These are phyloP conservation scores for Rhamnusium bicolor DNA, from an alignment of 2,888 invertebrate species.

Conservation along the genomic window DNA sequence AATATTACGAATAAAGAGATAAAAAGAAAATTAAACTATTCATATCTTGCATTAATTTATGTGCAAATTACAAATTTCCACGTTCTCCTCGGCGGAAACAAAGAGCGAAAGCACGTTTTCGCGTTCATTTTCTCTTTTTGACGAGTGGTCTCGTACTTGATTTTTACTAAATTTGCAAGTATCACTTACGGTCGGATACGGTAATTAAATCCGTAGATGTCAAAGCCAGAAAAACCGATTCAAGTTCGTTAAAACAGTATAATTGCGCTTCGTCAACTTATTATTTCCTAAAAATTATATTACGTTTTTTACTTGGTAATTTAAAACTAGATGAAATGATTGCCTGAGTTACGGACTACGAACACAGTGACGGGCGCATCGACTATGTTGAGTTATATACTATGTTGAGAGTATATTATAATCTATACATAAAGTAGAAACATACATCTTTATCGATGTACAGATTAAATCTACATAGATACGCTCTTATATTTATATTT, in stretches of 20 bases:
- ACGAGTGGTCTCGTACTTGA: slow-evolving; percentile 23
- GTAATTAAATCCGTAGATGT: slow-evolving; percentile 26
- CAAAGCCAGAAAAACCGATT: slow-evolving; percentile 5
- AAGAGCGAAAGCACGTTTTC: slow-evolving; percentile 5
- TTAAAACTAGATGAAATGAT: too few relatives aligned
- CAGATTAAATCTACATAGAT: too few relatives aligned
- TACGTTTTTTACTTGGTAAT: too few relatives aligned
- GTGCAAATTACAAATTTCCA: slow-evolving; percentile 7
- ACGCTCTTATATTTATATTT: too few relatives aligned
- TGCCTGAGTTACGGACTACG: too few relatives aligned
- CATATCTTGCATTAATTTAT: slow-evolving; percentile 25
- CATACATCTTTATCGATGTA: too few relatives aligned
- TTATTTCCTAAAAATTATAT: neutral
- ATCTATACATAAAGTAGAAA: too few relatives aligned
- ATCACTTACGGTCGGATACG: slow-evolving; percentile 30
- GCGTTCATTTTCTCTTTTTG: slow-evolving; percentile 11
- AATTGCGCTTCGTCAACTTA: neutral
- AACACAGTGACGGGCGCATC: too few relatives aligned
- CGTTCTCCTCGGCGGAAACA: neutral
- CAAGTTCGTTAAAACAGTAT: neutral
- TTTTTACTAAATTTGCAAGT: slow-evolving; percentile 25
- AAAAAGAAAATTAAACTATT: slow-evolving; percentile 24
- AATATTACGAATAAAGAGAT: slow-evolving; percentile 8
- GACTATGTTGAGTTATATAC: too few relatives aligned
- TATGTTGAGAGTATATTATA: too few relatives aligned